phyloP scores from a whole-genome alignment of 2,888 invertebrate species.

The Eupithecia pulchellata region DNA sequence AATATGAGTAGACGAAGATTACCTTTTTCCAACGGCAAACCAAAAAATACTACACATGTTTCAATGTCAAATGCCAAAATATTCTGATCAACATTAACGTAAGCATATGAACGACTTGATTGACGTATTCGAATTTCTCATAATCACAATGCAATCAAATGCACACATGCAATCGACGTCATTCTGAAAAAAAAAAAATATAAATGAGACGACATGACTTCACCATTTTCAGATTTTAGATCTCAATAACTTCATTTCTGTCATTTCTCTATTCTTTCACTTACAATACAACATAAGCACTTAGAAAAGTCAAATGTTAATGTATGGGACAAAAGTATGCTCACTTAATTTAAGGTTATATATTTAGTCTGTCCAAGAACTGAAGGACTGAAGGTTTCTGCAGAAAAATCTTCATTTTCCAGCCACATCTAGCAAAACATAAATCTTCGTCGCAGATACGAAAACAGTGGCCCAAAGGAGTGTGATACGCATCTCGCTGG shows the following conservation, averaged over 20 bases:
- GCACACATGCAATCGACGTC: neutral
- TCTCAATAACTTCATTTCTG: too few species aligned
- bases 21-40: too few species aligned
- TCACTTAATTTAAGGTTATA: neutral
- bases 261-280: too few species aligned
- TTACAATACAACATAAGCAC: too few species aligned
- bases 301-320: too few species aligned
- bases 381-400: neutral
- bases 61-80: too few species aligned
- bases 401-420: neutral
- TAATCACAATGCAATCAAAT: neutral
- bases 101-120: neutral
- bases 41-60: too few species aligned
- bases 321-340: too few species aligned
- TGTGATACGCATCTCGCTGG: conserved; percentile 79
- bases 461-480: conserved; percentile 78
- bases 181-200: neutral
- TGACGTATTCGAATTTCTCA: neutral
- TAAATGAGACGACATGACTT: neutral
- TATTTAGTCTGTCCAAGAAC: neutral
- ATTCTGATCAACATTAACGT: neutral
- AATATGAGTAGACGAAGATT: too few species aligned
- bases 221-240: too few species aligned
- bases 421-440: conserved; percentile 53
- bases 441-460: conserved; percentile 61